These are phyloP conservation scores for Pluvianellus socialis DNA, from an alignment of 2,113 vertebrate genomes.

Conservation along the genomic window DNA sequence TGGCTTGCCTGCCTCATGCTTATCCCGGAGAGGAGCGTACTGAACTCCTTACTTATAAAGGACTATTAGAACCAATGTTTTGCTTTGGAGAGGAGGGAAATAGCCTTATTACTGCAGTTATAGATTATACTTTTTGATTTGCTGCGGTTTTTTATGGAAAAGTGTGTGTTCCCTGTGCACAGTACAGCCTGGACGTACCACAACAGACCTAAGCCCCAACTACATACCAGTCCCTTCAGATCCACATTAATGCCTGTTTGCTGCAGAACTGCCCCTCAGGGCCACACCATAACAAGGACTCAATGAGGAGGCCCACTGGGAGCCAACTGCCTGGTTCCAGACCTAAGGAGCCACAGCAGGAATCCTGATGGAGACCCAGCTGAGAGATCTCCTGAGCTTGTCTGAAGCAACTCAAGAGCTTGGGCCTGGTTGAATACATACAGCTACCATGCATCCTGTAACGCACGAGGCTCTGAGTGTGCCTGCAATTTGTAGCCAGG, in stretches of 20 bases:
- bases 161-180: background rate
- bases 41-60: background rate
- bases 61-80: background rate
- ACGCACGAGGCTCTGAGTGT: accelerated
- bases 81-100: background rate
- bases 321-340: background rate
- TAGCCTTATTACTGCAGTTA: background rate
- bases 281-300: background rate
- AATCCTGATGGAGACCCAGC: background rate
- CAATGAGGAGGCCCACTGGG: accelerated
- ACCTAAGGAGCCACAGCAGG: background rate
- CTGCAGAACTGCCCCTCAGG: background rate
- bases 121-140: background rate
- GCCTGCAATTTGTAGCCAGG: background rate
- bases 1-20: background rate
- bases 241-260: background rate
- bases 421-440: background rate
- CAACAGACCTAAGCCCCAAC: background rate
- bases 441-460: background rate
- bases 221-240: background rate
- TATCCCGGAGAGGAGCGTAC: background rate
- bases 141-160: background rate
- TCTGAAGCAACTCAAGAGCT: background rate
- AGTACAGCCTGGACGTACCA: background rate
- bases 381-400: background rate